Percentiles rank a stretch among this genome's conserved stretches.
phyloP scores from a whole-genome alignment of 2,113 vertebrate species.

The Bubalus kerabau region DNA sequence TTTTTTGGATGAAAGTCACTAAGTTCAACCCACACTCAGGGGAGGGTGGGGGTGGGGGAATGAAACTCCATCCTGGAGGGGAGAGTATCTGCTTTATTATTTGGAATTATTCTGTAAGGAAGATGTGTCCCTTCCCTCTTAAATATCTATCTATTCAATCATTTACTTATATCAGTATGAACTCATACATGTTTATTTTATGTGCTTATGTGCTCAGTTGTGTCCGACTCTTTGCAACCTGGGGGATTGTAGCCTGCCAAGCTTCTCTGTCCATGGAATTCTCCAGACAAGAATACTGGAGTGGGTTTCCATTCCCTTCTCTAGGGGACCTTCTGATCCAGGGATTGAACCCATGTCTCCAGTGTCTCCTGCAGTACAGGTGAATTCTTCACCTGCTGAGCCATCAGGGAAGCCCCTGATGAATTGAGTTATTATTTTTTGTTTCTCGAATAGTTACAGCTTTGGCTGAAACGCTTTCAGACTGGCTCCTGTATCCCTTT shows the following conservation, averaged over 20 bases:
- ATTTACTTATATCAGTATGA: background rate
- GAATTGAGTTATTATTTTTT: background rate
- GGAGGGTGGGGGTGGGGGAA: too few relatives aligned
- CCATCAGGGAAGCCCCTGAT: background rate
- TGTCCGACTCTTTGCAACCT: fast-evolving
- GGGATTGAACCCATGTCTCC: background rate
- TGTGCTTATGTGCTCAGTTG: background rate
- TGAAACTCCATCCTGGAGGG: background rate
- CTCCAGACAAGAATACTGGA: background rate
- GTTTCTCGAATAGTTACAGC: background rate
- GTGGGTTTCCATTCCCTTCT: background rate
- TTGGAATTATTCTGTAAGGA: background rate
- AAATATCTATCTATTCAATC: background rate
- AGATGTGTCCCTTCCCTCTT: background rate
- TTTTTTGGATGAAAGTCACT: background rate
- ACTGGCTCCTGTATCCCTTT: background rate
- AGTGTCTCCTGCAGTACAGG: background rate
- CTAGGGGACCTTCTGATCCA: background rate
- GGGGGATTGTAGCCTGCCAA: fast-evolving
- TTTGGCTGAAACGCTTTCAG: background rate
- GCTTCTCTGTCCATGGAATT: background rate
- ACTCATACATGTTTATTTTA: background rate
- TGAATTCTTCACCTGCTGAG: background rate
- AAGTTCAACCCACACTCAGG: background rate
- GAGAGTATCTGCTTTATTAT: background rate